Evolutionary conservation across 2,797 vertebrate genomes (phyloP).

Genomic region (Craterocephalus amniculus): DNA sequence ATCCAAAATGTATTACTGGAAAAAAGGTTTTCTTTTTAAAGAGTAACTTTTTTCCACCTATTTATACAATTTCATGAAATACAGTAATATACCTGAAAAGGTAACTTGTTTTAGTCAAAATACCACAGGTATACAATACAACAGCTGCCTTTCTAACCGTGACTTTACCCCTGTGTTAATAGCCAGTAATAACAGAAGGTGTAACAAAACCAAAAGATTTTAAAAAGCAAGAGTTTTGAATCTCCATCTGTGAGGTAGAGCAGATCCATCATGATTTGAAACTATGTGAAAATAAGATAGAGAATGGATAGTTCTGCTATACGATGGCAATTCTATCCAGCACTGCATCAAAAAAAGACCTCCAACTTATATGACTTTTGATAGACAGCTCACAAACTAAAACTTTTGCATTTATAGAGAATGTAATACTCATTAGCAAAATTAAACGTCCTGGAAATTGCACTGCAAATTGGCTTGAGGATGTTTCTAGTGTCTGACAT

Average conservation of each 20-base stretch:
- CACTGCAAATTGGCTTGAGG: background rate
- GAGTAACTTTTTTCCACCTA: no score
- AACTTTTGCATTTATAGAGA: background rate
- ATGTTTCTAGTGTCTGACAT: background rate
- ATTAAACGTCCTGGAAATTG: background rate
- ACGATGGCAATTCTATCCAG: background rate
- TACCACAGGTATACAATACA: no score
- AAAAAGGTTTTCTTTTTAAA: no score
- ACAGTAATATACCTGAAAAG: no score
- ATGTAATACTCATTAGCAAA: background rate
- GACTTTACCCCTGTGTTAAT: no score
- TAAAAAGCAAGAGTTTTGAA: background rate
- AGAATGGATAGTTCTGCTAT: background rate
- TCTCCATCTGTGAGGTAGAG: background rate
- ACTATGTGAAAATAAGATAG: background rate
- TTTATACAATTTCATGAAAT: no score
- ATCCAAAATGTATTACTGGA: no score
- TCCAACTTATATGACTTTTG: background rate
- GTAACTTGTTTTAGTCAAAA: no score
- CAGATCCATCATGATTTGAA: background rate
- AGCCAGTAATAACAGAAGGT: no score
- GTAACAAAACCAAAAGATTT: background rate
- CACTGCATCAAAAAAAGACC: background rate
- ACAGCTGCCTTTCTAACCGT: no score
- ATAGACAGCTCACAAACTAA: constrained; percentile 1